Conservation (phyloP, 2,888 invertebrate genomes). For the Agrochola litura region DNA sequence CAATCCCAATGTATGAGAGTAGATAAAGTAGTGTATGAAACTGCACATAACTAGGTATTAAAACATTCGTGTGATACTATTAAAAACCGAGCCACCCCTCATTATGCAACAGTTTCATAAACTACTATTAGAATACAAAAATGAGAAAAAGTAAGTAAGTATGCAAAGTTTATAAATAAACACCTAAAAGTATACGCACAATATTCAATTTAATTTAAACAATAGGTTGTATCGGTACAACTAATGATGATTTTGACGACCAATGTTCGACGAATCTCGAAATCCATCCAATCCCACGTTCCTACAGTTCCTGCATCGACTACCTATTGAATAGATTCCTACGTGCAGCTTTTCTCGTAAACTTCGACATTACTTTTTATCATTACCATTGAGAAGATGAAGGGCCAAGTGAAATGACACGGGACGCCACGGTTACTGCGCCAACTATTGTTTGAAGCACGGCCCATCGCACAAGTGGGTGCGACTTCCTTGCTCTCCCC, state of each 20-base stretch:
- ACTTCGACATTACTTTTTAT: conserved; percentile 22
- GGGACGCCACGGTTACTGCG: conserved; percentile 62
- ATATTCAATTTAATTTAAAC: background rate
- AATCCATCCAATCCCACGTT: background rate
- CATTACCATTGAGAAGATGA: conserved; percentile 13
- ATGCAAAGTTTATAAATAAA: too few relatives aligned
- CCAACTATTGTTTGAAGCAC: conserved; percentile 75
- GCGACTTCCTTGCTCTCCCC: conserved; percentile 76
- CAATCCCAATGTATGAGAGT: too few relatives aligned
- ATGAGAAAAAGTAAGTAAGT: too few relatives aligned
- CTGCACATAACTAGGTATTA: too few relatives aligned
- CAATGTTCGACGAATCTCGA: background rate
- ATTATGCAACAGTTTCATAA: too few relatives aligned
- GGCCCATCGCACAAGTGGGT: conserved; percentile 72
- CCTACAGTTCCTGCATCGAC: background rate
- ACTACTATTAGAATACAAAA: too few relatives aligned
- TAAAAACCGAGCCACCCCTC: too few relatives aligned
- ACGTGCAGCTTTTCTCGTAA: conserved; percentile 6
- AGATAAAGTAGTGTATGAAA: too few relatives aligned
- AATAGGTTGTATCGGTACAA: background rate
- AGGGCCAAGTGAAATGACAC: conserved; percentile 53
- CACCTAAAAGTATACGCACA: background rate
- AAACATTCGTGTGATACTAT: too few relatives aligned
- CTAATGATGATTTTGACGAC: background rate
- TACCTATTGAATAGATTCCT: background rate